A percentile compares a stretch with the other conserved stretches of the same genome.
Evolutionary conservation across 2,113 vertebrate genomes (phyloP).

Genomic region (Malaclemys terrapin): DNA sequence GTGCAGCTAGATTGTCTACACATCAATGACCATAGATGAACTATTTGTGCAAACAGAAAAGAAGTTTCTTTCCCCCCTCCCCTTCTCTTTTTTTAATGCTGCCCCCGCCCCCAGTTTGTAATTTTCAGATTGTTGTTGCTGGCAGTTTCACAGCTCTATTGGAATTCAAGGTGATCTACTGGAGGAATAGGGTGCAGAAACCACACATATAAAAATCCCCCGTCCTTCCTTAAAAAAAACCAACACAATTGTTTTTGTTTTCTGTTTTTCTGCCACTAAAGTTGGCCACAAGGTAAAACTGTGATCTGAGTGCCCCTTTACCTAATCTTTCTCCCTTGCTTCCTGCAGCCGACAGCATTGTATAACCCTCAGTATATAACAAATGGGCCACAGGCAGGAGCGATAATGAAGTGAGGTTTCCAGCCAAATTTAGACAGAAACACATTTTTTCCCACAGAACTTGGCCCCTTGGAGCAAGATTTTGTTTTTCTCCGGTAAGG

Average conservation of each 20-base stretch:
- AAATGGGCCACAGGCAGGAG: not conserved
- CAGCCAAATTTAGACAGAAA: not conserved
- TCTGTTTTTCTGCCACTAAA: not conserved
- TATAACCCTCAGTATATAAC: not conserved
- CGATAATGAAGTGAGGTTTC: not conserved
- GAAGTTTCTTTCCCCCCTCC: not conserved
- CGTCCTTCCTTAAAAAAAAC: not conserved
- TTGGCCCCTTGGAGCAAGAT: not conserved
- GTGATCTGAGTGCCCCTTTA: not conserved
- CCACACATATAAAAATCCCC: not conserved
- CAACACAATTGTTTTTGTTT: not conserved
- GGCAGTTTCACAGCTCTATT: not conserved
- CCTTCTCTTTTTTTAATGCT: not conserved
- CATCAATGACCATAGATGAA: not conserved
- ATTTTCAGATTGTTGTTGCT: not conserved
- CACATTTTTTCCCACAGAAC: not conserved
- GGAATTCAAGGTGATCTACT: not conserved
- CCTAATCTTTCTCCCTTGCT: constrained; percentile 2
- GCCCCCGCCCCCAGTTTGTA: accelerated
- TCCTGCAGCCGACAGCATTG: not conserved
- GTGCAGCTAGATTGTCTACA: not conserved
- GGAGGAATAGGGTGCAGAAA: not conserved
- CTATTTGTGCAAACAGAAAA: not conserved
- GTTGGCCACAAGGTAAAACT: not conserved
- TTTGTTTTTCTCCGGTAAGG: not conserved